Percentiles rank a stretch among this genome's conserved stretches.
phyloP scores from a whole-genome alignment of 2,888 invertebrate genomes.

The Phymatocera aterrima region DNA sequence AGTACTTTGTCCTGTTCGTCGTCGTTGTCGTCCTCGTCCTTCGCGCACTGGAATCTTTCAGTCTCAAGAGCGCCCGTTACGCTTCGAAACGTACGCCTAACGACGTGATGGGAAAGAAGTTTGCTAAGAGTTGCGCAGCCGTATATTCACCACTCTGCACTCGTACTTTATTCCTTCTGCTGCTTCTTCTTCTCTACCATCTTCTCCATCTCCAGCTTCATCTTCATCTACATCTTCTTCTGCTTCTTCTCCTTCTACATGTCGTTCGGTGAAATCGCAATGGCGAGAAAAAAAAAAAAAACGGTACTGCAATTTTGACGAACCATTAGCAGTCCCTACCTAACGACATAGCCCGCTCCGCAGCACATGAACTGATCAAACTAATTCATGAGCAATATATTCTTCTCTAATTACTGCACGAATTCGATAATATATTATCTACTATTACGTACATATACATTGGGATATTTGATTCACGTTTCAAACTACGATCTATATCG shows the following conservation, averaged over 20 bases:
- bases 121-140: constrained; percentile 41
- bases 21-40: background rate
- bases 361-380: background rate
- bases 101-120: constrained; percentile 37
- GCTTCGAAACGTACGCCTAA: constrained; percentile 33
- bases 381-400: background rate
- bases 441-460: background rate
- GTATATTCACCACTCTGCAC: background rate
- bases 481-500: too few species aligned
- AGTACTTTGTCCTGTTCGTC: constrained; percentile 35
- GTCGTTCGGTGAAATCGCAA: too few species aligned
- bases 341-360: background rate
- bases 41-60: constrained; percentile 29
- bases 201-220: background rate
- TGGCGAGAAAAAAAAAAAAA: background rate
- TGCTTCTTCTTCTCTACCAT: background rate
- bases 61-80: constrained; percentile 37
- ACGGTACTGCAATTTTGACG: constrained; percentile 6
- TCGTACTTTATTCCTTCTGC: background rate
- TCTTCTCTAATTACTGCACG: background rate
- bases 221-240: background rate
- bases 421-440: background rate
- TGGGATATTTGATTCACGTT: too few species aligned
- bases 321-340: background rate
- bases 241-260: constrained; percentile 1